Evolutionary conservation across 2,888 invertebrate species (phyloP).

Genomic region (Lycaena phlaeas): DNA sequence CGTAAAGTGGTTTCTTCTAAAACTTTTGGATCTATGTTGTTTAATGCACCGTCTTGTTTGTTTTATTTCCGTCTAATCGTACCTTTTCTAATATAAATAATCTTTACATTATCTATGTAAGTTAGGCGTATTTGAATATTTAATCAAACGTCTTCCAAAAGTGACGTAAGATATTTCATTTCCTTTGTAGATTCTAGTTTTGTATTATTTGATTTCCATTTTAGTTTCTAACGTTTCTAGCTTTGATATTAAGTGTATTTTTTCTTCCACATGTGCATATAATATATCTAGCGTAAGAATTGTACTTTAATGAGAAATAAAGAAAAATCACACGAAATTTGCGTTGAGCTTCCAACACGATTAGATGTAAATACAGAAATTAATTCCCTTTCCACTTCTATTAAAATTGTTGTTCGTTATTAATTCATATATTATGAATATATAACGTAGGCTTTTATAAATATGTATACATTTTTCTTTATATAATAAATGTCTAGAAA

Average conservation of each 20-base stretch:
- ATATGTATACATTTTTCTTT: background rate
- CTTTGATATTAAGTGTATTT: background rate
- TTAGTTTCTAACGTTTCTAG: background rate
- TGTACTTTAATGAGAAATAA: constrained; percentile 29
- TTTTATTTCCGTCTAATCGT: constrained; percentile 23
- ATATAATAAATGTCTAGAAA: background rate
- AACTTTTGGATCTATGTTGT: constrained; percentile 48
- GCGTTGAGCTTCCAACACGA: constrained; percentile 75
- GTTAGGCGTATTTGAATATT: constrained; percentile 60
- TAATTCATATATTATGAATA: constrained; percentile 13
- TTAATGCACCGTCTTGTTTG: constrained; percentile 44
- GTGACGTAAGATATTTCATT: constrained; percentile 54
- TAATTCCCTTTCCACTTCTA: constrained; percentile 20
- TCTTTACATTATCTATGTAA: constrained; percentile 43
- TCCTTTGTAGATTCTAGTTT: constrained; percentile 19
- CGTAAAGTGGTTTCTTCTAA: constrained; percentile 54
- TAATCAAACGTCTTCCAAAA: constrained; percentile 71
- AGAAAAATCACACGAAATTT: constrained; percentile 67
- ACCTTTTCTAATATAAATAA: constrained; percentile 30
- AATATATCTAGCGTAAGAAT: constrained; percentile 24
- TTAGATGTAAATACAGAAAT: constrained; percentile 70
- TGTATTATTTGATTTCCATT: constrained; percentile 16
- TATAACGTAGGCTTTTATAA: constrained; percentile 13
- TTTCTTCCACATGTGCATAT: constrained; percentile 11
- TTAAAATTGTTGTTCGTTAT: constrained; percentile 13